Evolutionary conservation across 2,113 vertebrate species (phyloP).

Genomic region (Labeo rohita): DNA sequence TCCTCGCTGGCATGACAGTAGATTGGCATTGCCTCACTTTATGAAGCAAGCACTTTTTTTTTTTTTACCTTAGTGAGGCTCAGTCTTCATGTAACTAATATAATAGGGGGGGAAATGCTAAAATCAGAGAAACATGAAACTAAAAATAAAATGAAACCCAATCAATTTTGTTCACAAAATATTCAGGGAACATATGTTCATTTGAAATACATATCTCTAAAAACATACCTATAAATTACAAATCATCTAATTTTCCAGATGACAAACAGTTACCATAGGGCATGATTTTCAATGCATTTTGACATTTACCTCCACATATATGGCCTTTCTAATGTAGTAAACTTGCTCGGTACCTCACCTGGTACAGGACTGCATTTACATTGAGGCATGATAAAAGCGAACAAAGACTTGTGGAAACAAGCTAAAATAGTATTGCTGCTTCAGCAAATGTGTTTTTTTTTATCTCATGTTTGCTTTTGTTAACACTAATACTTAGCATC

Average conservation of each 20-base stretch:
- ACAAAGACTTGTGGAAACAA: no score
- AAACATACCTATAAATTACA: background rate
- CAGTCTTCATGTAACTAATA: background rate
- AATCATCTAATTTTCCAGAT: background rate
- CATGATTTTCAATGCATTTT: no score
- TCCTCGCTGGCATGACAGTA: constrained; percentile 55
- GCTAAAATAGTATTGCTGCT: no score
- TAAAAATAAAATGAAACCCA: background rate
- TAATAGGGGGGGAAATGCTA: background rate
- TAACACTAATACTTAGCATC: no score
- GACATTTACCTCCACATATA: no score
- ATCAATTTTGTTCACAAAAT: background rate
- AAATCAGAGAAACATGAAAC: background rate
- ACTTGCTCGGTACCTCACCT: no score
- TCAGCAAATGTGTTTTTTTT: no score
- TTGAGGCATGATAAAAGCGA: no score
- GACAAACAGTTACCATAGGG: background rate
- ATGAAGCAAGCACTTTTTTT: constrained; percentile 49
- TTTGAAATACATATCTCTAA: background rate
- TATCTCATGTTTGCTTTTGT: no score
- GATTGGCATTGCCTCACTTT: constrained; percentile 47
- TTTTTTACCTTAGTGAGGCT: constrained; percentile 31
- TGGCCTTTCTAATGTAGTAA: no score
- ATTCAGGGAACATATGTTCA: background rate
- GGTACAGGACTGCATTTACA: no score